A percentile compares a stretch with the other conserved stretches of the same genome.
Conservation (phyloP, 2,797 vertebrate genomes). For the Luscinia megarhynchos region DNA sequence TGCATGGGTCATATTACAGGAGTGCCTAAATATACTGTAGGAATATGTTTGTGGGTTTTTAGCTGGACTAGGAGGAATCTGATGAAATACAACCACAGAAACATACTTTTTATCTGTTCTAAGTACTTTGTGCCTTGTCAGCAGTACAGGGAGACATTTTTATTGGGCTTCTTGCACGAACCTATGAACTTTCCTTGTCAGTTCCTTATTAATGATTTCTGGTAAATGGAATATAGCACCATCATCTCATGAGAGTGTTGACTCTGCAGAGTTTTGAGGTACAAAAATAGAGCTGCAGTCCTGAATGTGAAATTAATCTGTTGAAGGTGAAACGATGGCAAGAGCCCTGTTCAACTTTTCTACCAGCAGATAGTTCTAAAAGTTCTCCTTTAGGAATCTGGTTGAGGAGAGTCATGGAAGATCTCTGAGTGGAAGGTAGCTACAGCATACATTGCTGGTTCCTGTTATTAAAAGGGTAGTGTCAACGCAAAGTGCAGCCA, state of each 20-base stretch:
- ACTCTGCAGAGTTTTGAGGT: neutral
- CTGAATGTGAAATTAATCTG: neutral
- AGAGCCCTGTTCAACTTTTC: neutral
- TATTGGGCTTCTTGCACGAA: neutral
- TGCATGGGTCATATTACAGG: neutral
- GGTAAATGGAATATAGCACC: neutral
- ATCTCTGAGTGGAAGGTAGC: neutral
- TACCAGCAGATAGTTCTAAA: neutral
- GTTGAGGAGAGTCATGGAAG: neutral
- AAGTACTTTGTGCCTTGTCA: constrained; percentile 1
- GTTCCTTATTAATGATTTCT: neutral
- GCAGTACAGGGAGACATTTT: neutral
- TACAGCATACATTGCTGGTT: neutral
- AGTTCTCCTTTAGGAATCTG: neutral
- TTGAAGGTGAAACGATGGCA: neutral
- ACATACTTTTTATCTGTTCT: neutral
- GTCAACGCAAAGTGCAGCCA: neutral
- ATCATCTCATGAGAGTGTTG: neutral
- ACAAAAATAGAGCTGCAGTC: neutral
- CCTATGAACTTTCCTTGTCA: constrained; percentile 12
- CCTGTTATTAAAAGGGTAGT: neutral
- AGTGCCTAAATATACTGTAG: constrained; percentile 19
- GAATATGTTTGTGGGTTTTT: constrained; percentile 35
- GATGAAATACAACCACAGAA: neutral
- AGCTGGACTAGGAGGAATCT: neutral